Conservation (phyloP, 2,113 vertebrate species). For the Azemiops feae region DNA sequence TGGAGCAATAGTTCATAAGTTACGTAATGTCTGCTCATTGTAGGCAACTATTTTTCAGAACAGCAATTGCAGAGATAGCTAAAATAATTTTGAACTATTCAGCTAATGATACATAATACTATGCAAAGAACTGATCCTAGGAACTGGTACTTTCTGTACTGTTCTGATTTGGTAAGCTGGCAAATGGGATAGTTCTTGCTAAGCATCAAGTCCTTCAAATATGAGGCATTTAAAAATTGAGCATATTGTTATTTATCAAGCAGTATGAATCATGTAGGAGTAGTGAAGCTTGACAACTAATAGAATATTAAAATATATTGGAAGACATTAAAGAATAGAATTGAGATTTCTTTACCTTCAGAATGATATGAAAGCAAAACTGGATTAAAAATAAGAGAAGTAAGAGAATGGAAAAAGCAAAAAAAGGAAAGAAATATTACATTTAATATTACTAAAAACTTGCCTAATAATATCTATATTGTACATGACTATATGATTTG, state of each 20-base stretch:
- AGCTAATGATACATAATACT: not conserved
- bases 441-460: not conserved
- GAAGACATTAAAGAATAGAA: not conserved
- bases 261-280: not conserved
- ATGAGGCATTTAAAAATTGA: not conserved
- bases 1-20: not conserved
- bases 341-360: not conserved
- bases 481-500: not conserved
- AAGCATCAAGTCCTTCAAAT: not conserved
- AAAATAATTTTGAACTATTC: constrained; percentile 4
- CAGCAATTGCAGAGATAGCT: not conserved
- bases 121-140: not conserved
- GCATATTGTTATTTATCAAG: constrained; percentile 19
- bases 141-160: not conserved
- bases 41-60: constrained; percentile 5
- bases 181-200: not conserved
- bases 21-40: not conserved
- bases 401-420: not conserved
- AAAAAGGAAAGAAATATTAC: not conserved
- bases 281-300: not conserved
- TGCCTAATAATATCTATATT: not conserved
- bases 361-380: not conserved
- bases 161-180: not conserved
- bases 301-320: constrained; percentile 13
- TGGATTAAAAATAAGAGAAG: not conserved